Evolutionary conservation across 2,888 invertebrate species (phyloP).

Genomic region (Bombylius major): DNA sequence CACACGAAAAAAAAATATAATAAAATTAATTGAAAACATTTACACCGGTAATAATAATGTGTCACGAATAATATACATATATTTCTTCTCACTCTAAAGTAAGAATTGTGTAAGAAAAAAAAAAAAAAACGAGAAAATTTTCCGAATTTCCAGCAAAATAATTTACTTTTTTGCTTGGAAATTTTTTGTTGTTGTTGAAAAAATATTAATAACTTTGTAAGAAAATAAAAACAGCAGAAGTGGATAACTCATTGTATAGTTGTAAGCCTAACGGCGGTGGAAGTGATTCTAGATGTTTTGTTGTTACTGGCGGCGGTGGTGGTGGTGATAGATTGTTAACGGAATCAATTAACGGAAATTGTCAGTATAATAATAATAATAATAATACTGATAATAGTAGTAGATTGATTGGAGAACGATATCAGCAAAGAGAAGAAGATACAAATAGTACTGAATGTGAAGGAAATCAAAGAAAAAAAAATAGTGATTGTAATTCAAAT

Average conservation of each 20-base stretch:
- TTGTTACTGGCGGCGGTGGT: not conserved
- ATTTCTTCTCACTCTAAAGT: too few species aligned
- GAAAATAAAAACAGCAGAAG: not conserved
- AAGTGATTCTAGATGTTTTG: not conserved
- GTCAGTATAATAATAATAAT: not conserved
- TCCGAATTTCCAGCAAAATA: too few species aligned
- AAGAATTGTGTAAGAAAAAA: too few species aligned
- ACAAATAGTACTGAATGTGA: not conserved
- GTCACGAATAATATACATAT: too few species aligned
- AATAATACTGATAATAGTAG: not conserved
- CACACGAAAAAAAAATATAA: too few species aligned
- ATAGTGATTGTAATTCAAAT: not conserved
- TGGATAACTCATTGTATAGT: constrained; percentile 6
- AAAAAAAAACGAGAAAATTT: too few species aligned
- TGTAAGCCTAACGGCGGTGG: not conserved
- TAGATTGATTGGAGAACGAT: not conserved
- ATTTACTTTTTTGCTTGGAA: too few species aligned
- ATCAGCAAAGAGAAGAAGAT: constrained; percentile 1
- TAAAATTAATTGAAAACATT: too few species aligned
- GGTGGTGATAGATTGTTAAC: not conserved
- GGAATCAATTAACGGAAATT: not conserved
- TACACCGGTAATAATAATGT: too few species aligned
- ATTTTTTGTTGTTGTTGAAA: too few species aligned
- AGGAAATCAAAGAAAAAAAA: too few species aligned
- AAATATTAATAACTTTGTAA: not conserved